Evolutionary conservation across 2,113 vertebrate genomes (phyloP).

Genomic region (Galbula dea): DNA sequence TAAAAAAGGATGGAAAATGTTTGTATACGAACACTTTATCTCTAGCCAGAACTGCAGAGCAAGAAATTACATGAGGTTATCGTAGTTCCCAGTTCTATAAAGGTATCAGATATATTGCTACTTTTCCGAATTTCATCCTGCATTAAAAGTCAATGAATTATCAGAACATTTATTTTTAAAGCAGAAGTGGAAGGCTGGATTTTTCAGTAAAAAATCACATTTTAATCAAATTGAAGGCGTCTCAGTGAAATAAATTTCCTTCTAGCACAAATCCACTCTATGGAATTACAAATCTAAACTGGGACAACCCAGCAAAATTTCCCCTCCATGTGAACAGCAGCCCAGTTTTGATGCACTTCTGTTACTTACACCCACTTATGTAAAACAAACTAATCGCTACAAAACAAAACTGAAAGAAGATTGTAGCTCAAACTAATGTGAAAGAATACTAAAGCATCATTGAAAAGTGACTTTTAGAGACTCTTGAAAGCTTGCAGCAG

Average conservation of each 20-base stretch:
- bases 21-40: background rate
- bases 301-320: background rate
- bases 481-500: background rate
- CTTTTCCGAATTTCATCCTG: background rate
- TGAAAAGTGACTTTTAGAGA: background rate
- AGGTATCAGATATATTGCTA: background rate
- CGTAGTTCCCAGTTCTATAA: background rate
- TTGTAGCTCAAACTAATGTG: background rate
- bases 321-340: background rate
- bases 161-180: background rate
- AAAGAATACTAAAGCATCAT: background rate
- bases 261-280: background rate
- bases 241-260: background rate
- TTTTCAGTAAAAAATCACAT: fast-evolving
- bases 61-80: background rate
- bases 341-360: background rate
- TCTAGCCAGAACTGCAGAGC: background rate
- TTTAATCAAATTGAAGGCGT: background rate
- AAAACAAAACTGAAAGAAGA: background rate
- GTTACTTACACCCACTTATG: background rate
- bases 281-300: background rate
- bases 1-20: background rate
- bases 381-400: background rate
- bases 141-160: background rate
- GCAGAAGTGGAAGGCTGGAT: background rate